Base-by-base conservation (phyloP, 2,888 invertebrate species). In the Caenorhabditis sp. region DNA sequence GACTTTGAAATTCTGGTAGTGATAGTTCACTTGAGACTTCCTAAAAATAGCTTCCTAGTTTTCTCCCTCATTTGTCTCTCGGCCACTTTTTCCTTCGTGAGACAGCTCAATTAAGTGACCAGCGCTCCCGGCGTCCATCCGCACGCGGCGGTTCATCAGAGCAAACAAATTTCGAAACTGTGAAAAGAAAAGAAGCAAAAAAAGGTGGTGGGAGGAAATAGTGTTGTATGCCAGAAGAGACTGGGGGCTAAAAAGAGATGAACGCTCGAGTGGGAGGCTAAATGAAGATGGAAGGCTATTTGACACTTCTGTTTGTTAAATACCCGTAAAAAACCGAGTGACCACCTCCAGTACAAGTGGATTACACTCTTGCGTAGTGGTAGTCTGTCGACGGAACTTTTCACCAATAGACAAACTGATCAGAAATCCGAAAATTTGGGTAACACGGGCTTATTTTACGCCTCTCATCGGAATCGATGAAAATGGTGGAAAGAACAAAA, bases 101-200 rank as follows among this genome's bases (percentile, higher is more conserved):
- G 82, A 77, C 68, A 77, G 82, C 76, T 82, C 82, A 82, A 82
- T 82, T 82, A 82, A 68, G 59, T 64, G 61, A 66, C 63, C 51
- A 51, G 63, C 63, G 63, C 66, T 19, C 51, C 44, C 28, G 56
- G 22, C 28, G 35, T 58, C 58, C 56, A 26, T 49, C 66, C 41
- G 64, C 75, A 38, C 61, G 63, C 59, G 38, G 47, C 59, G 58
- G 38, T 8, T 38, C 26, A 31, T 58, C 51, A 56, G 54, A 47
- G 56, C 66, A 75, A 64, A 64, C 56, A 64, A 44, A 56, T 64
- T 49, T 41, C 75, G 61, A 69, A 77, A 68, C 38, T 61, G 76
- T 66, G 75, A 41, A 54, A 63, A 63, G 28, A 63, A 10, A 31
- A 35, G 47, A 59, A 19, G 38, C 22, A 61, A 61, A 61, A 24